A percentile compares a stretch with the other conserved stretches of the same genome.
Evolutionary conservation across 1,140 invertebrate species (phyloP).

Genomic region (Drosophila lacteicornis): DNA sequence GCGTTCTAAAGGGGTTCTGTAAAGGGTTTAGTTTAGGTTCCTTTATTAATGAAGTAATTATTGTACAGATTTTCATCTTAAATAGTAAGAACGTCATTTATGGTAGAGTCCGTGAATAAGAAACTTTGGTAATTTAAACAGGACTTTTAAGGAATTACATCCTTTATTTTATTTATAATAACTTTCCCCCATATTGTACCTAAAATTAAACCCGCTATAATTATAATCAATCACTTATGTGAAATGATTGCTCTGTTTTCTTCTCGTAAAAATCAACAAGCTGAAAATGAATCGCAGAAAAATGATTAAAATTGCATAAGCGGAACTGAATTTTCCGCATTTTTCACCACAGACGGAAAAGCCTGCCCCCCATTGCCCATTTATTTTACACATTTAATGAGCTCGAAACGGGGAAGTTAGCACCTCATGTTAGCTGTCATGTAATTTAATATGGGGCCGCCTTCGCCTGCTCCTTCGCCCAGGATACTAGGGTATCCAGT

Average conservation of each 20-base stretch:
- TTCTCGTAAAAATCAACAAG: slow-evolving; percentile 22
- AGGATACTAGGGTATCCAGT: background rate
- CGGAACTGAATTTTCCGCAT: slow-evolving; percentile 51
- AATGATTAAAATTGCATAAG: slow-evolving; percentile 55
- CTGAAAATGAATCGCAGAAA: slow-evolving; percentile 27
- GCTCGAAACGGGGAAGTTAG: slow-evolving; percentile 34
- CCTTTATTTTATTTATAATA: background rate
- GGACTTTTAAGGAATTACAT: background rate
- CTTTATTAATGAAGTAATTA: background rate
- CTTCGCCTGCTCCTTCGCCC: slow-evolving; percentile 27
- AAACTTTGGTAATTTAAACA: background rate
- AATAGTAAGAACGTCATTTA: too few species aligned
- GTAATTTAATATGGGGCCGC: slow-evolving; percentile 72
- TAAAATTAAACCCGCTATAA: background rate
- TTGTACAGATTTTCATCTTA: too few species aligned
- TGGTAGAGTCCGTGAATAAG: too few species aligned
- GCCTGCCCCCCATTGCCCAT: slow-evolving; percentile 3
- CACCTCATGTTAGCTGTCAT: slow-evolving; percentile 76
- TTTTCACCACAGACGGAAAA: slow-evolving; percentile 56
- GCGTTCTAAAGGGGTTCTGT: background rate
- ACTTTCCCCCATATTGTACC: background rate
- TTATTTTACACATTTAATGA: slow-evolving; percentile 67
- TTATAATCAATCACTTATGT: slow-evolving; percentile 5
- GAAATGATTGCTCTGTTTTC: slow-evolving; percentile 6
- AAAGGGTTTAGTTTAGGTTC: background rate